Evolutionary conservation across 2,888 invertebrate genomes (phyloP).

Genomic region (Falcaria lacertinaria): DNA sequence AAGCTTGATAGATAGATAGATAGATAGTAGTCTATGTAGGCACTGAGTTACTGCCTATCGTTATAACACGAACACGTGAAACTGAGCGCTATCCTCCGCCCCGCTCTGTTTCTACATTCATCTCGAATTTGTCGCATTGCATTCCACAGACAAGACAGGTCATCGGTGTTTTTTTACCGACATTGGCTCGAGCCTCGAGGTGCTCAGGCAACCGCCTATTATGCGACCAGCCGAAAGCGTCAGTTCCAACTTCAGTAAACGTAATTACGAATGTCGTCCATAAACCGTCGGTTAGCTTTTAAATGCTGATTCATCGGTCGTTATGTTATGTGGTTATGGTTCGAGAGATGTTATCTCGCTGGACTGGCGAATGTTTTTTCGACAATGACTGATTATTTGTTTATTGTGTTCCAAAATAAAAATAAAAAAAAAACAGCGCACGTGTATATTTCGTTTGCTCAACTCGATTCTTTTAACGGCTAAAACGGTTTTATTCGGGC

Average conservation of each 20-base stretch:
- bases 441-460: conserved; percentile 14
- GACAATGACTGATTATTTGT: conserved; percentile 30
- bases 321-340: conserved; percentile 29
- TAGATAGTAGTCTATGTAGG: conserved; percentile 37
- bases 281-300: conserved; percentile 39
- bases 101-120: conserved; percentile 37
- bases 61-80: conserved; percentile 55
- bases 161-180: conserved; percentile 49
- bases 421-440: conserved; percentile 8
- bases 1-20: conserved; percentile 14
- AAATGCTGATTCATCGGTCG: conserved; percentile 58
- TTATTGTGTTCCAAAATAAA: conserved; percentile 17
- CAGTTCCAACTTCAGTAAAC: conserved; percentile 33
- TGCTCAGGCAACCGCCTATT: conserved; percentile 24
- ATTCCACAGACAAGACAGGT: conserved; percentile 56
- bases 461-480: neutral
- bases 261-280: conserved; percentile 32
- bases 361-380: conserved; percentile 27
- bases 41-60: conserved; percentile 50
- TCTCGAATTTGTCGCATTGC: conserved; percentile 64
- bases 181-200: conserved; percentile 34
- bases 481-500: neutral
- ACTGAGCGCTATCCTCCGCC: conserved; percentile 30
- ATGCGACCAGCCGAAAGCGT: conserved; percentile 48
- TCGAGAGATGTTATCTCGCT: conserved; percentile 37